phyloP scores from a whole-genome alignment of 2,113 vertebrate species.

The Salvelinus namaycush region DNA sequence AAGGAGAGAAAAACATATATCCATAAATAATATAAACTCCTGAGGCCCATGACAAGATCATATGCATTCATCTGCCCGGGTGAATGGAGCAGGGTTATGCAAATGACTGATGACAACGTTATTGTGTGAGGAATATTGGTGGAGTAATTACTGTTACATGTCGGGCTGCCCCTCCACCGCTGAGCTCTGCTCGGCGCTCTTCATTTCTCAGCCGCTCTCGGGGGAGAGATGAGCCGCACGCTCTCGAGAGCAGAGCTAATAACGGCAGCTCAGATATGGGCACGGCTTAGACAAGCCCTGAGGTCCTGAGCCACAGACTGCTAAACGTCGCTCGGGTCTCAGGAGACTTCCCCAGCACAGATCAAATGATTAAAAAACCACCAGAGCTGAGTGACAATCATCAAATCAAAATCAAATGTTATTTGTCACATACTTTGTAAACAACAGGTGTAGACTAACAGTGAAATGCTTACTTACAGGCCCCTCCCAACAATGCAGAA shows the following conservation, averaged over 20 bases:
- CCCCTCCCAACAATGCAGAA: too few relatives aligned
- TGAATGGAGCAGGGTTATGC: constrained; percentile 88
- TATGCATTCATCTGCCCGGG: constrained; percentile 82
- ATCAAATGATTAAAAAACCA: constrained; percentile 98
- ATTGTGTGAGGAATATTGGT: constrained; percentile 99
- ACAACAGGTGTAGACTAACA: too few relatives aligned
- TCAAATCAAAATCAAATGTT: too few relatives aligned
- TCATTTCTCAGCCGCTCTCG: constrained; percentile 88
- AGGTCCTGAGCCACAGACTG: constrained; percentile 95
- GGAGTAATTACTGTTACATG: constrained; percentile 99
- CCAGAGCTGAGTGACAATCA: constrained; percentile 79
- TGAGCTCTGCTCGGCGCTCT: constrained; percentile 75
- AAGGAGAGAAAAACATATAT: constrained; percentile 36
- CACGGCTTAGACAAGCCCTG: constrained; percentile 89
- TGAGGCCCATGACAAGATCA: constrained; percentile 85
- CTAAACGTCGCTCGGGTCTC: constrained; percentile 93
- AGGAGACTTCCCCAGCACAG: constrained; percentile 84
- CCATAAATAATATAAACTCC: constrained; percentile 79
- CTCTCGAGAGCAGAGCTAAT: constrained; percentile 99
- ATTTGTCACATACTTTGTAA: too few relatives aligned
- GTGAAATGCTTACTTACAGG: too few relatives aligned
- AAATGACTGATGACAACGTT: constrained; percentile 98
- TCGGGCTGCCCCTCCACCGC: constrained; percentile 52
- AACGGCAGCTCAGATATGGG: constrained; percentile 94
- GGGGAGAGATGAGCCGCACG: constrained; percentile 88